phyloP scores from a whole-genome alignment of 2,797 vertebrate genomes.

The Buphagus erythrorhynchus region DNA sequence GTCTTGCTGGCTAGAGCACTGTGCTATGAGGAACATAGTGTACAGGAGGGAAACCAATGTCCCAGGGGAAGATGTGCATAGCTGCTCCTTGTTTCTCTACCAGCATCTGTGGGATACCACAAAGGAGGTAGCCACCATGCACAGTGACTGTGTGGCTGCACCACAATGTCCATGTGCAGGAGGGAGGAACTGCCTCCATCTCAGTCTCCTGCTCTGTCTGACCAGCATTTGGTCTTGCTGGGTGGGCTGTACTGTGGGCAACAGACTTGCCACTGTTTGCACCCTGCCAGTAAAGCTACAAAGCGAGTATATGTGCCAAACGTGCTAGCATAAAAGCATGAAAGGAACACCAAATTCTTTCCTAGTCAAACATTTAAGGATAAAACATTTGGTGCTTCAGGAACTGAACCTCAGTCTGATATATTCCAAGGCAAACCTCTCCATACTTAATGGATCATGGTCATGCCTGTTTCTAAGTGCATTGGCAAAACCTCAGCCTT shows the following conservation, averaged over 20 bases:
- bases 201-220: not conserved
- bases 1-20: not conserved
- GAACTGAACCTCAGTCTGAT: not conserved
- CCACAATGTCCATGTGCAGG: fast-evolving
- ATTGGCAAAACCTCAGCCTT: not conserved
- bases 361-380: not conserved
- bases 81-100: not conserved
- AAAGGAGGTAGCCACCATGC: not conserved
- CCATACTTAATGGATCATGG: not conserved
- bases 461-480: not conserved
- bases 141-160: not conserved
- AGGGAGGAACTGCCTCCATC: not conserved
- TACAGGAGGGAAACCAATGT: not conserved
- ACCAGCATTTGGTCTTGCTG: not conserved
- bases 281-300: not conserved
- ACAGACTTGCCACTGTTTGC: not conserved
- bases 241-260: not conserved
- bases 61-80: not conserved
- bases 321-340: not conserved
- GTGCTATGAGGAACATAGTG: not conserved
- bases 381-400: not conserved
- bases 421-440: not conserved
- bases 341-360: not conserved
- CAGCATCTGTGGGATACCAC: not conserved
- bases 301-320: not conserved